Conservation (phyloP, 1,140 invertebrate genomes). For the Lasioglossum albipes region DNA sequence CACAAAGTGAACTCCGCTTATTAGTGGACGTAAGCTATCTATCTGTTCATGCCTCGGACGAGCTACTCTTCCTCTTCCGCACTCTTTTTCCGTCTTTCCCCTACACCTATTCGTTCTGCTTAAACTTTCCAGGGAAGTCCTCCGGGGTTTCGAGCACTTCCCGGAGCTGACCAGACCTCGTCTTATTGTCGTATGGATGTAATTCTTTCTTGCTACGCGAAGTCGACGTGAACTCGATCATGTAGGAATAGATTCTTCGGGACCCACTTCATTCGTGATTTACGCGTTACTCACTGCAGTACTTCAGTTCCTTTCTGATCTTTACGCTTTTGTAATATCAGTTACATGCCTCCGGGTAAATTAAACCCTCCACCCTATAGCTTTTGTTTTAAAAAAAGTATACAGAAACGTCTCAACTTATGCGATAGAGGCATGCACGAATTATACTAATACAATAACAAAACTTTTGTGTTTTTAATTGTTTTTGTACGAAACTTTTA, state of each 20-base stretch:
- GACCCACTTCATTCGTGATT: not conserved
- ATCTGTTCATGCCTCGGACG: not conserved
- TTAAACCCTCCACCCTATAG: not conserved
- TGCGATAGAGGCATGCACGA: too few species aligned
- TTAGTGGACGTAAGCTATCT: conserved; percentile 28
- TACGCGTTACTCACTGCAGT: not conserved
- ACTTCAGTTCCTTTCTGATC: not conserved
- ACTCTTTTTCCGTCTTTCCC: not conserved
- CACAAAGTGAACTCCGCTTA: not conserved
- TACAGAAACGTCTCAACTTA: too few species aligned
- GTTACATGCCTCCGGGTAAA: too few species aligned
- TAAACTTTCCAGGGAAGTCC: conserved; percentile 34
- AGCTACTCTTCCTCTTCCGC: conserved; percentile 12
- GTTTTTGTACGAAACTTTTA: not conserved
- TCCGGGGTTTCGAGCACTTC: conserved; percentile 35
- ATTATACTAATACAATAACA: too few species aligned
- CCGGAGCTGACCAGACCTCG: conserved; percentile 7
- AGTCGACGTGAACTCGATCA: conserved; percentile 25
- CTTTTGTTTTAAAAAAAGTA: not conserved
- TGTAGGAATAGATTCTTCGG: not conserved
- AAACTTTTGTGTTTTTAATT: not conserved
- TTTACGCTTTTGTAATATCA: not conserved
- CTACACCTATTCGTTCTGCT: conserved; percentile 25
- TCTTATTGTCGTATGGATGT: conserved; percentile 40
- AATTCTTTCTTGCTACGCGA: not conserved